A percentile compares a stretch with the other conserved stretches of the same genome.
Conservation (phyloP, 2,113 vertebrate species). For the Brachirus orientalis region DNA sequence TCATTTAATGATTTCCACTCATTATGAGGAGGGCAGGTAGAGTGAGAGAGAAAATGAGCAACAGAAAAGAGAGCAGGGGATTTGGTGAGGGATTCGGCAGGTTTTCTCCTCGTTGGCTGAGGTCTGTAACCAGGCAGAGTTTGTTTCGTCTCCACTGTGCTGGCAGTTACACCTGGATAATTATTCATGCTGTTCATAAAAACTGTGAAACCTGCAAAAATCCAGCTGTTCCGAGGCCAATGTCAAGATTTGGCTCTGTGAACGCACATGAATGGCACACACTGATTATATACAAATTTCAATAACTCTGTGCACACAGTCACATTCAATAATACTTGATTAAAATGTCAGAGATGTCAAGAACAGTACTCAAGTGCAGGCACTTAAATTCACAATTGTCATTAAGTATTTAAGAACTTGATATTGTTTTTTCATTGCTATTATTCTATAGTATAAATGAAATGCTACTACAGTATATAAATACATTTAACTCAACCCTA, state of each 20-base stretch:
- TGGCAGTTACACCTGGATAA: slow-evolving; percentile 75
- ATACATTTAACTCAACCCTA: too few species aligned
- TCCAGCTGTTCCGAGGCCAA: slow-evolving; percentile 70
- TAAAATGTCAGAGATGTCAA: not conserved
- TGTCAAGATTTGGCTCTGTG: not conserved
- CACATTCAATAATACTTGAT: not conserved
- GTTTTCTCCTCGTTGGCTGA: slow-evolving; percentile 58
- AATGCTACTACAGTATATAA: too few species aligned
- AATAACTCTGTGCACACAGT: not conserved
- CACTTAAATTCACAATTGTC: not conserved
- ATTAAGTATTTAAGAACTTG: not conserved
- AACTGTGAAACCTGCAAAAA: slow-evolving; percentile 74
- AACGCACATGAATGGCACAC: slow-evolving; percentile 24
- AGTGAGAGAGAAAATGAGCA: slow-evolving; percentile 5
- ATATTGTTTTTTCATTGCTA: not conserved
- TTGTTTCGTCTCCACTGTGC: slow-evolving; percentile 52
- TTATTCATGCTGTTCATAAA: slow-evolving; percentile 78
- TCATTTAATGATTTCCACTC: slow-evolving; percentile 52
- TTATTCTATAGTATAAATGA: not conserved
- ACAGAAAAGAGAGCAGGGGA: slow-evolving; percentile 31
- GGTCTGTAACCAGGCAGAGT: slow-evolving; percentile 71
- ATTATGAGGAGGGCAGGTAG: slow-evolving; percentile 5
- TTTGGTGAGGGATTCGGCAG: slow-evolving; percentile 49
- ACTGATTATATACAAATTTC: slow-evolving; percentile 43
- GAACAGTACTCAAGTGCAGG: not conserved